Base-by-base conservation (phyloP, 2,113 vertebrate species). In the Elgaria multicarinata region DNA sequence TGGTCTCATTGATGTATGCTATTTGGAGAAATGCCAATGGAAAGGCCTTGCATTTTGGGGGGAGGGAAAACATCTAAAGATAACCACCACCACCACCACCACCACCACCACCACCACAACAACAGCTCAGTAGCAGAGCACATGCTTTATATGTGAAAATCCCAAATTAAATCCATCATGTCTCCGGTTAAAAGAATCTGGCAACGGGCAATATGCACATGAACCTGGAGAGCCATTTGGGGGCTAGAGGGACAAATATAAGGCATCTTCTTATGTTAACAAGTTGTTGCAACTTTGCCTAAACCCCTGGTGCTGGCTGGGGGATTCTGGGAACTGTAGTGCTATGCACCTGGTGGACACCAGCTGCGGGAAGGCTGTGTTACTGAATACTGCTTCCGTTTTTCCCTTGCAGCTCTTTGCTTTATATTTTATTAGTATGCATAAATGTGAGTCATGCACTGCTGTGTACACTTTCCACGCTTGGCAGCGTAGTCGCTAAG, bases 401-500 rank as follows among this genome's bases (percentile, higher is more conserved):
- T 64, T 74, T 9, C 31, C 13, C 55, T 64, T 92, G 76, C 90
- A 78, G 58, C 77, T 80, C 89, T 33, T 88, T 85, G 44, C 8
- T 87, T 13, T 20, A 9, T 67, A 75, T 90, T 87, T 76, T 77
- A 64, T 67, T 24, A 69, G 72, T 86, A 50, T 77, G n/a, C 50
- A 36, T 86, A 74, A 67, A 80, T 86, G 86, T 31, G 86, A 92
- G 50, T 64, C 92, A 46, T 78, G 46, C 62, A 5, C 1, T 85
- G 91, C 1, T 85, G 91, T 89, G 58, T 14, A 0, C 66, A 76
- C 87, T 83, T 92, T 91, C 28, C n/a, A 84, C 55, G 39, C 44
- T 53, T 53, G 77, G 44, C 33, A 81, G 9, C 22, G 58, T 79
- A 42, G 87, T 85, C 76, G 80, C 2, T n/a, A 79, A 72, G 64